Evolutionary conservation across 2,888 invertebrate species (phyloP).

Genomic region (Agonum fuliginosum): DNA sequence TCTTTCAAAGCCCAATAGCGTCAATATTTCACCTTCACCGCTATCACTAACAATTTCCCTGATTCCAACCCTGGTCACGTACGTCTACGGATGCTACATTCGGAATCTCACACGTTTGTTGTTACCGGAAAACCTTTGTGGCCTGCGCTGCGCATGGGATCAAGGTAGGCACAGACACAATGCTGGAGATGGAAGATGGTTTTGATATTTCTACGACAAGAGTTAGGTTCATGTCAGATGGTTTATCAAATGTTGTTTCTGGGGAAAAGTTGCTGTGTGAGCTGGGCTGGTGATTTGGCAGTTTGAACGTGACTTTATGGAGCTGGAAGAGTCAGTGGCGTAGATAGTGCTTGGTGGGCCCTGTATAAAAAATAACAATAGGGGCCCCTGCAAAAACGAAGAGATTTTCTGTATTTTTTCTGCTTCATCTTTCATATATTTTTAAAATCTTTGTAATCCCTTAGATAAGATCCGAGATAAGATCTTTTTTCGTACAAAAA

Average conservation of each 20-base stretch:
- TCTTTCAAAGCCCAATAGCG: not conserved
- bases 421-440: too few species aligned
- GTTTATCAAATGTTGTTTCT: conserved; percentile 20
- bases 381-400: too few species aligned
- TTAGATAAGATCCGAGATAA: too few species aligned
- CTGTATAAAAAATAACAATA: too few species aligned
- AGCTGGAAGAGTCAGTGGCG: too few species aligned
- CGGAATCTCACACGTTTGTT: conserved; percentile 55
- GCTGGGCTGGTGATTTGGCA: conserved; percentile 13
- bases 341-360: too few species aligned
- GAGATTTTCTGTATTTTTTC: too few species aligned
- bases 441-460: too few species aligned
- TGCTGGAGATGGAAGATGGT: conserved; percentile 29
- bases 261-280: not conserved
- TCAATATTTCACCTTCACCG: conserved; percentile 13
- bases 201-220: conserved; percentile 16
- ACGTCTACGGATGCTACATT: conserved; percentile 36
- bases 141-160: too few species aligned
- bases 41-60: conserved; percentile 15
- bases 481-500: too few species aligned
- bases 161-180: conserved; percentile 57
- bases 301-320: conserved; percentile 6
- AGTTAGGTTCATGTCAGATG: not conserved
- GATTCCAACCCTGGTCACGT: conserved; percentile 30
- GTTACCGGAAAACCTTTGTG: conserved; percentile 57